A percentile compares a stretch with the other conserved stretches of the same genome.
phyloP scores from a whole-genome alignment of 2,888 invertebrate species.

The Cataglyphis livida region DNA sequence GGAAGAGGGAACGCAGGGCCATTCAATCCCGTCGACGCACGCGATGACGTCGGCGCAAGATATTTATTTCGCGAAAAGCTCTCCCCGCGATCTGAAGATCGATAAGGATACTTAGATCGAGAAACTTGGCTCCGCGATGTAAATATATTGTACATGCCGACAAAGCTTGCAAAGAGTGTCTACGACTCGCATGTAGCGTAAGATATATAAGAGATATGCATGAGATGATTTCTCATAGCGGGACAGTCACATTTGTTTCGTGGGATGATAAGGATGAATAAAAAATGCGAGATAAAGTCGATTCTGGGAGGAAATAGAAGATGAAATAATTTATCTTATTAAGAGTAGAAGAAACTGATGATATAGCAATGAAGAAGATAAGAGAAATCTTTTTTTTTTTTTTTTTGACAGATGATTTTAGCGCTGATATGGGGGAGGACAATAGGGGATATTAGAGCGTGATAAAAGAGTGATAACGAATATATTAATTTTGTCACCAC shows the following conservation, averaged over 20 bases:
- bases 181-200: not conserved
- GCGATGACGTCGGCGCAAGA: conserved; percentile 27
- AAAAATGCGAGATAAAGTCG: conserved; percentile 32
- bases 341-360: not conserved
- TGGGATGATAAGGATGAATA: conserved; percentile 29
- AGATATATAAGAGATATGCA: conserved; percentile 1
- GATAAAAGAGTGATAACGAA: not conserved
- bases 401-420: not conserved
- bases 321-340: not conserved
- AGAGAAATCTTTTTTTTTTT: not conserved
- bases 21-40: conserved; percentile 37
- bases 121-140: conserved; percentile 1
- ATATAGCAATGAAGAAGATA: not conserved
- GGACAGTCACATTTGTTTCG: conserved; percentile 5
- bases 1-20: not conserved
- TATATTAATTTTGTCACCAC: conserved; percentile 1
- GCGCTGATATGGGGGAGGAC: not conserved
- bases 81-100: conserved; percentile 12
- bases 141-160: conserved; percentile 33
- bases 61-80: conserved; percentile 46
- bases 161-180: not conserved
- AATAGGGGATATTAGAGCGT: no score
- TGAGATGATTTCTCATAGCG: conserved; percentile 16
- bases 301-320: not conserved
- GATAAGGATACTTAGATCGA: conserved; percentile 32